Percentiles rank a stretch among this genome's conserved stretches.
phyloP scores from a whole-genome alignment of 2,113 vertebrate genomes.

The Thermophis baileyi region DNA sequence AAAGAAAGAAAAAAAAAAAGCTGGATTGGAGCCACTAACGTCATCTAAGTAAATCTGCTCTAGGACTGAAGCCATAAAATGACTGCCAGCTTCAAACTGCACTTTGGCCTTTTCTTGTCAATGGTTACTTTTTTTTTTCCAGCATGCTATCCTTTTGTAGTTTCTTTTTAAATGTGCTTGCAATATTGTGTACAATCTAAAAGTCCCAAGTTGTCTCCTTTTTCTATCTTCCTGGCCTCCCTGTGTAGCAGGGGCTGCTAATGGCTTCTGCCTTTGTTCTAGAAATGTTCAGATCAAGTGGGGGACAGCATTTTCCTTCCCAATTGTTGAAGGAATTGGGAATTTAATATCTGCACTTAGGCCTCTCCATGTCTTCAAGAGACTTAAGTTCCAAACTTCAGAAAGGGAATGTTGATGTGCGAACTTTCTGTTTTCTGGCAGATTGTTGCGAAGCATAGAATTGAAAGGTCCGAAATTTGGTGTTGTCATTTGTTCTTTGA shows the following conservation, averaged over 20 bases:
- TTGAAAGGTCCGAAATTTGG: constrained; percentile 31
- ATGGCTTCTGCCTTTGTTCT: constrained; percentile 29
- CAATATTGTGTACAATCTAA: constrained; percentile 27
- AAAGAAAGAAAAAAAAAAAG: constrained; percentile 71
- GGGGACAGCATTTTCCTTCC: constrained; percentile 55
- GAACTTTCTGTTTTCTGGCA: constrained; percentile 5
- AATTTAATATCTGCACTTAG: constrained; percentile 32
- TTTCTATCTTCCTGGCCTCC: background rate
- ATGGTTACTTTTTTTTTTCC: constrained; percentile 56
- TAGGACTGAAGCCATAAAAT: constrained; percentile 82
- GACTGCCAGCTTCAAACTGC: constrained; percentile 78
- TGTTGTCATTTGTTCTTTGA: constrained; percentile 9
- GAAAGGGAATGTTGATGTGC: background rate
- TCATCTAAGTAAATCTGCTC: constrained; percentile 90
- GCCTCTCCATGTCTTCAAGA: background rate
- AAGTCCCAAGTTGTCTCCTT: background rate
- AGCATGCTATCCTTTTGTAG: constrained; percentile 47
- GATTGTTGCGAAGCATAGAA: constrained; percentile 21
- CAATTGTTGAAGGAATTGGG: constrained; percentile 26
- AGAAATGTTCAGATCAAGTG: constrained; percentile 47
- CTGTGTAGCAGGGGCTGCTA: background rate
- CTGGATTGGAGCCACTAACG: constrained; percentile 90
- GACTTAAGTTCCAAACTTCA: background rate
- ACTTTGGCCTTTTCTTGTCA: constrained; percentile 84
- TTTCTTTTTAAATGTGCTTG: constrained; percentile 21